Percentiles rank a stretch among this genome's conserved stretches.
These are phyloP conservation scores for Plagodis pulveraria DNA, from an alignment of 2,888 invertebrate species.

Conservation along the genomic window DNA sequence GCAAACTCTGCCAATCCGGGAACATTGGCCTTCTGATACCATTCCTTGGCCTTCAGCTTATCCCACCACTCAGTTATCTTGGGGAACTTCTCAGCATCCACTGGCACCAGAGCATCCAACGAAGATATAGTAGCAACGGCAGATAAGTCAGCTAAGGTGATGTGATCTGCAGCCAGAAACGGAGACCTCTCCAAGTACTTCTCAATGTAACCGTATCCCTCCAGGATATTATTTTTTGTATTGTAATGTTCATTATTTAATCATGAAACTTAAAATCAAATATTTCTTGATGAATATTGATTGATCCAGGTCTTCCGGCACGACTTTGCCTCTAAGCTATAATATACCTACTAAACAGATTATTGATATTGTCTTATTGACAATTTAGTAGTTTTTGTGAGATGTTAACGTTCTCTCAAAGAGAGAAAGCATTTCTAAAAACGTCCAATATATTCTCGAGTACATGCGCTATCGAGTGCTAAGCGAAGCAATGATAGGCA, in stretches of 20 bases:
- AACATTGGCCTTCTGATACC: slow-evolving; percentile 49
- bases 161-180: slow-evolving; percentile 46
- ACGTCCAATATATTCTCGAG: no score
- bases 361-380: no score
- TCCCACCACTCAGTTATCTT: slow-evolving; percentile 48
- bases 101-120: slow-evolving; percentile 42
- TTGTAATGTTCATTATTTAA: no score
- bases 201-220: slow-evolving; percentile 50
- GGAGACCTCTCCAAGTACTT: slow-evolving; percentile 48
- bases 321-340: no score
- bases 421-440: slow-evolving; percentile 60
- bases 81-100: slow-evolving; percentile 43
- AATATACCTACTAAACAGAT: no score
- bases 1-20: slow-evolving; percentile 42
- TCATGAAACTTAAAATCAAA: no score
- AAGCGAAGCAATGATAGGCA: no score
- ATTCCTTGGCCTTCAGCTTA: slow-evolving; percentile 42
- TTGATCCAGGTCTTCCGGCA: no score
- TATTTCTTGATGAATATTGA: no score
- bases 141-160: slow-evolving; percentile 57
- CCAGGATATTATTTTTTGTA: slow-evolving; percentile 33
- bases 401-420: slow-evolving; percentile 95
- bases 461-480: no score
- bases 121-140: slow-evolving; percentile 48
- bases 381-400: slow-evolving; percentile 87